These are phyloP conservation scores for Drosophila anomalata DNA, from an alignment of 2,888 invertebrate species.

Conservation along the genomic window DNA sequence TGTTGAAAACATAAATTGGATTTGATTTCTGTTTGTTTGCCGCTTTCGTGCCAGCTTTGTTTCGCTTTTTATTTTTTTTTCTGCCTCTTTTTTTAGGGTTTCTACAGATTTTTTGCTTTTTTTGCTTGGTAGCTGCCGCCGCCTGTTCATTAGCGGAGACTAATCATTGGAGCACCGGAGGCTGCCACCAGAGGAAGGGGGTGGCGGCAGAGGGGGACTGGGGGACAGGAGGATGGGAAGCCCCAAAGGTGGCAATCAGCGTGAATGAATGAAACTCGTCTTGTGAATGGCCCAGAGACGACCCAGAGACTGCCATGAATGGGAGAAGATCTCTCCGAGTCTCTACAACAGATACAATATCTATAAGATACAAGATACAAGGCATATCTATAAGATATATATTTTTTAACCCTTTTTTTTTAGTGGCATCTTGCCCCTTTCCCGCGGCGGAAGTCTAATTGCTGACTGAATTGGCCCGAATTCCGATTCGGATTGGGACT, in stretches of 20 bases:
- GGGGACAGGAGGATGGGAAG: constrained; percentile 38
- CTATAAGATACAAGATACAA: neutral
- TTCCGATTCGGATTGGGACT: constrained; percentile 28
- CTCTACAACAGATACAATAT: neutral
- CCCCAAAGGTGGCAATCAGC: constrained; percentile 76
- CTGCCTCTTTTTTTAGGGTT: constrained; percentile 27
- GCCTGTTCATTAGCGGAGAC: constrained; percentile 66
- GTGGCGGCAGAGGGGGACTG: neutral
- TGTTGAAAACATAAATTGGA: constrained; percentile 69
- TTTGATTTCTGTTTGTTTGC: constrained; percentile 76
- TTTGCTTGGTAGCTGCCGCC: constrained; percentile 61
- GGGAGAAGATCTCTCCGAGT: constrained; percentile 17
- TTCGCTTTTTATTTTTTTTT: constrained; percentile 21
- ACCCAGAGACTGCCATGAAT: constrained; percentile 49
- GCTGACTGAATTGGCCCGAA: constrained; percentile 47
- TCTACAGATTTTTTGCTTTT: constrained; percentile 28
- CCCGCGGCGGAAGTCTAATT: constrained; percentile 70
- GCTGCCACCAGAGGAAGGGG: constrained; percentile 1
- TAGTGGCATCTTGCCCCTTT: constrained; percentile 6
- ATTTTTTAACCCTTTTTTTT: neutral
- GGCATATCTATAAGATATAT: neutral
- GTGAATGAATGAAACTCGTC: constrained; percentile 72
- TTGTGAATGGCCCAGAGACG: constrained; percentile 45
- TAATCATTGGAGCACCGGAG: constrained; percentile 53
- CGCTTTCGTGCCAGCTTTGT: constrained; percentile 39